These are phyloP conservation scores for Encarsia formosa DNA, from an alignment of 2,888 invertebrate genomes.

Conservation along the genomic window DNA sequence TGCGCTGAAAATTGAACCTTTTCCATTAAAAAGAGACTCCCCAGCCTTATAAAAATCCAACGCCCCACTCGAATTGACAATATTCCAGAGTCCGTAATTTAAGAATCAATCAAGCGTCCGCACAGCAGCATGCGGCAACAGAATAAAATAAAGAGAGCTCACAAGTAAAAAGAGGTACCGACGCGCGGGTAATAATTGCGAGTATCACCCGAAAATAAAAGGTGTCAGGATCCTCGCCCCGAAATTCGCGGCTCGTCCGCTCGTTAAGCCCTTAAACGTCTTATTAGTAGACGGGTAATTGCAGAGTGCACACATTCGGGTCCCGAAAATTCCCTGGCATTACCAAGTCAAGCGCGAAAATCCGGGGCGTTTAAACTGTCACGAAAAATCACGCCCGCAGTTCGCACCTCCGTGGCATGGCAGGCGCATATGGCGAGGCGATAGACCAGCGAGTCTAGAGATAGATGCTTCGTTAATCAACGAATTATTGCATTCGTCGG, in stretches of 20 bases:
- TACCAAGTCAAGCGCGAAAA: slow-evolving; percentile 11
- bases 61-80: no score
- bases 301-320: neutral
- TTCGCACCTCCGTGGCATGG: slow-evolving; percentile 12
- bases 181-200: no score
- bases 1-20: no score
- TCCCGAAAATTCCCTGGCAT: slow-evolving; percentile 12
- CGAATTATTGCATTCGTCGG: slow-evolving; percentile 34
- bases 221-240: no score
- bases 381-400: slow-evolving; percentile 24
- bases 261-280: slow-evolving; percentile 3
- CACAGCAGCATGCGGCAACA: no score
- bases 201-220: no score
- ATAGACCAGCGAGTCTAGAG: neutral
- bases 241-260: neutral
- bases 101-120: no score
- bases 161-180: no score
- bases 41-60: no score
- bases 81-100: no score
- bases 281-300: slow-evolving; percentile 11
- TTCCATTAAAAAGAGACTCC: no score
- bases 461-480: slow-evolving; percentile 32
- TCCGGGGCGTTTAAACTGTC: slow-evolving; percentile 19
- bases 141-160: no score
- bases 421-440: slow-evolving; percentile 4